phyloP scores from a whole-genome alignment of 2,797 vertebrate species.

The Epinephelus coioides region DNA sequence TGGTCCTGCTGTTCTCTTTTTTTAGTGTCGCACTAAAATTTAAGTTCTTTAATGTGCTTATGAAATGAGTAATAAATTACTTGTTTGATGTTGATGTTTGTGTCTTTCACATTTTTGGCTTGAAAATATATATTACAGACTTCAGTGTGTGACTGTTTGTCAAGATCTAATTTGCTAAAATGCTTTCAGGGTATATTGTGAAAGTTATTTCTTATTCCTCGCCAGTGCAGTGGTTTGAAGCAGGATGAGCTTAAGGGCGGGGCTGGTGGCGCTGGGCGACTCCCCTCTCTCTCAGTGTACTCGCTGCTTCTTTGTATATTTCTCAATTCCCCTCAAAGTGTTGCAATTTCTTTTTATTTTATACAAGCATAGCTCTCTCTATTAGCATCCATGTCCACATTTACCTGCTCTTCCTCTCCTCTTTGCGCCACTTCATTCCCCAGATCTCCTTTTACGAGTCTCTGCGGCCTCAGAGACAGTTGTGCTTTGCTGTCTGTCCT shows the following conservation, averaged over 20 bases:
- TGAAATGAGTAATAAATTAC: not conserved
- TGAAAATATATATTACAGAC: not conserved
- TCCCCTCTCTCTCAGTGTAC: constrained; percentile 16
- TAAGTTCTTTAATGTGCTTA: not conserved
- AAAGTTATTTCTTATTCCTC: not conserved
- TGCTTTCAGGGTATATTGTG: not conserved
- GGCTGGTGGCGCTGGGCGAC: constrained; percentile 35
- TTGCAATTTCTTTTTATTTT: not conserved
- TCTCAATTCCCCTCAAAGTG: not conserved
- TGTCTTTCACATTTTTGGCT: not conserved
- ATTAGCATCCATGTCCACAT: not conserved
- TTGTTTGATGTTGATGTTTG: constrained; percentile 1
- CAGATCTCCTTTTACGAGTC: not conserved
- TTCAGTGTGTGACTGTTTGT: not conserved
- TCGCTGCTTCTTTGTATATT: not conserved
- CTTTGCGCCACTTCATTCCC: not conserved
- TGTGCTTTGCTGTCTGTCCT: constrained; percentile 36
- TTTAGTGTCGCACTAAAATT: not conserved
- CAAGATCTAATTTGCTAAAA: not conserved
- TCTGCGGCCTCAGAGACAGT: constrained; percentile 34
- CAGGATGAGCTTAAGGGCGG: constrained; percentile 55
- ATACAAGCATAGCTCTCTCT: not conserved
- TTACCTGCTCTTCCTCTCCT: not conserved
- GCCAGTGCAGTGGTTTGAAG: constrained; percentile 22
- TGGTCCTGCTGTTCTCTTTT: not conserved